These are phyloP conservation scores for Neria commutata DNA, from an alignment of 2,888 invertebrate species.

Conservation along the genomic window DNA sequence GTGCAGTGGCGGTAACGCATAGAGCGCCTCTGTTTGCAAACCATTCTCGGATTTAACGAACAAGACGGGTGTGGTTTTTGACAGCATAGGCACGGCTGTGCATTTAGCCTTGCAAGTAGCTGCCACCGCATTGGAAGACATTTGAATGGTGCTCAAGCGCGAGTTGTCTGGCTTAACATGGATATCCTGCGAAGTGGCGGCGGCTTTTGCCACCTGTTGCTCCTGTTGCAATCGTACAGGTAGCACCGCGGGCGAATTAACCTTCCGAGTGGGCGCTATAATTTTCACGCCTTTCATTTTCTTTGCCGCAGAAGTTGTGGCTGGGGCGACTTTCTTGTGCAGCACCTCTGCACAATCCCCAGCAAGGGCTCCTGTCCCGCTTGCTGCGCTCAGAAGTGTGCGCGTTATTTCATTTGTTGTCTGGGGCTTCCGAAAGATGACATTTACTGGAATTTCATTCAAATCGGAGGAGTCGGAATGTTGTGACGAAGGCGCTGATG, in stretches of 20 bases:
- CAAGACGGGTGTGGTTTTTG: too few species aligned
- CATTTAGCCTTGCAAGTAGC: conserved; percentile 11
- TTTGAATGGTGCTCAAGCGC: not conserved
- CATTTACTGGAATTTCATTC: conserved; percentile 60
- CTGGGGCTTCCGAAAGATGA: conserved; percentile 53
- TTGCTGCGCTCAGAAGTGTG: conserved; percentile 16
- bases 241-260: too few species aligned
- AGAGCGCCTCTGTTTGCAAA: conserved; percentile 34
- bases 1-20: conserved; percentile 18
- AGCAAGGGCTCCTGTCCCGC: too few species aligned
- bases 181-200: too few species aligned
- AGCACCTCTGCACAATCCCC: too few species aligned
- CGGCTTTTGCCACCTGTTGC: too few species aligned
- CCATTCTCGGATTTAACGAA: conserved; percentile 19
- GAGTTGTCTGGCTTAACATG: too few species aligned
- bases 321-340: too few species aligned
- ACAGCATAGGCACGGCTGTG: conserved; percentile 13
- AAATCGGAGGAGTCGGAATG: conserved; percentile 58
- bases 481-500: conserved; percentile 33
- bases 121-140: conserved; percentile 31
- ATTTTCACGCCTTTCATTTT: conserved; percentile 24
- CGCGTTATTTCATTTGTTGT: conserved; percentile 14
- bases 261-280: conserved; percentile 20
- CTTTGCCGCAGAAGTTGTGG: conserved; percentile 15
- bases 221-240: too few species aligned